Percentiles rank a stretch among this genome's conserved stretches.
Conservation (phyloP, 2,888 invertebrate genomes). For the Adelphocoris suturalis region DNA sequence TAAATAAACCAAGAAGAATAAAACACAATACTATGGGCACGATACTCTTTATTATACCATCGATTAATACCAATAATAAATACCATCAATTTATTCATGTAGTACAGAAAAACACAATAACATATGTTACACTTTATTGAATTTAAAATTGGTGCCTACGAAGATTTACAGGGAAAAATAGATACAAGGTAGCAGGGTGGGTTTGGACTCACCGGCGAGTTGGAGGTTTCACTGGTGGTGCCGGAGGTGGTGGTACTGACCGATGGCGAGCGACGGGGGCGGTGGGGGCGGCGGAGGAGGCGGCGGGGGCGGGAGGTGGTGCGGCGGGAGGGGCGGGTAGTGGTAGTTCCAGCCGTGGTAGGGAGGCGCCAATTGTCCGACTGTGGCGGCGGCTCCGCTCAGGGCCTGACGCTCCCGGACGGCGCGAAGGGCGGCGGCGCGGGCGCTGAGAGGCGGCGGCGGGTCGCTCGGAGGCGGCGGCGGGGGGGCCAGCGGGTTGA, state of each 20-base stretch:
- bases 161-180: constrained; percentile 5
- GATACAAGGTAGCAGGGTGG: neutral
- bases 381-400: neutral
- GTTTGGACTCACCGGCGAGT: neutral
- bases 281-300: constrained; percentile 66
- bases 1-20: no score
- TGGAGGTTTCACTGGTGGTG: constrained; percentile 57
- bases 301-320: constrained; percentile 56
- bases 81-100: no score
- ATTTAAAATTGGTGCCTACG: neutral
- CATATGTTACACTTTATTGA: constrained; percentile 31
- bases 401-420: constrained; percentile 60
- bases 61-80: no score
- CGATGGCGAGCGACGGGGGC: constrained; percentile 59
- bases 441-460: constrained; percentile 54
- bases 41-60: no score
- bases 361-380: neutral
- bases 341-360: constrained; percentile 64
- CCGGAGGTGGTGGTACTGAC: constrained; percentile 59
- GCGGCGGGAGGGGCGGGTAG: constrained; percentile 54
- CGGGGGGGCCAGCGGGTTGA: constrained; percentile 54
- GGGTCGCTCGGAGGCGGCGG: constrained; percentile 63
- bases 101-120: neutral
- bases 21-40: no score
- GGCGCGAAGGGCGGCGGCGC: constrained; percentile 56